Conservation (phyloP, 2,888 invertebrate genomes). For the Heterodera filipjevi region DNA sequence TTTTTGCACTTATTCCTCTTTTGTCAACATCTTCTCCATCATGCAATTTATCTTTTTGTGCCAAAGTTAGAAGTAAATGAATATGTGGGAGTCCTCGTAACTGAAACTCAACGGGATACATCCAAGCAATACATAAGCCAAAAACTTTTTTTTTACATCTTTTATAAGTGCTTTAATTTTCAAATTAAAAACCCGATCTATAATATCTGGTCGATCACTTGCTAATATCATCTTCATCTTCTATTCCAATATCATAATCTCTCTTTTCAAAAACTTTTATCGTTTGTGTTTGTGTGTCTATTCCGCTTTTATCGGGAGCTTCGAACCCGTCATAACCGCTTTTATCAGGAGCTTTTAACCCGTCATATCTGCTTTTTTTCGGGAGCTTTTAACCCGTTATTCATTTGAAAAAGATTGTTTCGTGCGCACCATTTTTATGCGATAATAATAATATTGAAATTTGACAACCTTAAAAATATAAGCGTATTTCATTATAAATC, state of each 20-base stretch:
- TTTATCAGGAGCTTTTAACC: background rate
- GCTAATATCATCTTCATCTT: too few relatives aligned
- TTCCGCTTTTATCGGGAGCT: background rate
- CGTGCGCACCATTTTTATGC: too few relatives aligned
- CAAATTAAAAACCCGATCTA: slow-evolving; percentile 51
- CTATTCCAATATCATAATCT: background rate
- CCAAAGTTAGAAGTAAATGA: slow-evolving; percentile 50
- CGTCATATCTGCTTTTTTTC: background rate
- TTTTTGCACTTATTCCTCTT: slow-evolving; percentile 63
- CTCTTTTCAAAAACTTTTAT: background rate
- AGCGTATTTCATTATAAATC: background rate
- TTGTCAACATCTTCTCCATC: slow-evolving; percentile 55
- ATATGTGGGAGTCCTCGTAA: slow-evolving; percentile 48
- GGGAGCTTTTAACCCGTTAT: too few relatives aligned
- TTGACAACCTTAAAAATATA: background rate
- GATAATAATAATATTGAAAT: slow-evolving; percentile 1
- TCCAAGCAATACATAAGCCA: background rate
- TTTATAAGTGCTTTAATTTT: slow-evolving; percentile 47
- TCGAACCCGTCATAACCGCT: background rate
- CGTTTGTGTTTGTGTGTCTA: too few relatives aligned
- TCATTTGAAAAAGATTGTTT: background rate
- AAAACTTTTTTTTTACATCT: slow-evolving; percentile 12
- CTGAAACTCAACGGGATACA: slow-evolving; percentile 25
- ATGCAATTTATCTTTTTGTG: slow-evolving; percentile 36
- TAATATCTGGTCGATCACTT: slow-evolving; percentile 58